Evolutionary conservation across 2,113 vertebrate genomes (phyloP).

Genomic region (Ibidorhyncha struthersii): DNA sequence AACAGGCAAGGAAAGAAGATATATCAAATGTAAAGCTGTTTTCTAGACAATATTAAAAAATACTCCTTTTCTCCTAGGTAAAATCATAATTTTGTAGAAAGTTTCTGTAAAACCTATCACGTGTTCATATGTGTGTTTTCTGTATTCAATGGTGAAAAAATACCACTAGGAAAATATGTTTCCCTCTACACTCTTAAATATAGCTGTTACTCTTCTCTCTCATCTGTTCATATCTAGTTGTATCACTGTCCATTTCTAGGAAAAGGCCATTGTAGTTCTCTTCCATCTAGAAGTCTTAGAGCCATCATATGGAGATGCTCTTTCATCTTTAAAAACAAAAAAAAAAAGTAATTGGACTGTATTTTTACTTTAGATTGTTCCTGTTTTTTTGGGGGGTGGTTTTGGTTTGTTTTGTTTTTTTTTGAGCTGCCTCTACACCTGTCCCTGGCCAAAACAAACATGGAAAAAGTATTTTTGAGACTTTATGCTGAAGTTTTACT

Average conservation of each 20-base stretch:
- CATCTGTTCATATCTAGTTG: background rate
- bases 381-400: background rate
- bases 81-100: background rate
- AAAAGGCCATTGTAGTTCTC: background rate
- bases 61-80: background rate
- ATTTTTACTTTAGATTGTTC: background rate
- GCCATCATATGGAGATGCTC: background rate
- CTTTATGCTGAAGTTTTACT: background rate
- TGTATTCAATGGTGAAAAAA: background rate
- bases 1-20: background rate
- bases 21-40: background rate
- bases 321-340: background rate
- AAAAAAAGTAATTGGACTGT: background rate
- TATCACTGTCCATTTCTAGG: background rate
- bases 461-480: background rate
- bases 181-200: background rate
- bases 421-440: background rate
- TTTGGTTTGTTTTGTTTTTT: background rate
- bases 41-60: background rate
- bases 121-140: background rate
- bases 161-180: background rate
- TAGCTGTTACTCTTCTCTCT: background rate
- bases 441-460: background rate
- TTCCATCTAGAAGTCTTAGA: background rate
- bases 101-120: background rate